Evolutionary conservation across 2,113 vertebrate genomes (phyloP), one percentile per base, ranked within the genome.

Genomic region (Eublepharis macularius): DNA sequence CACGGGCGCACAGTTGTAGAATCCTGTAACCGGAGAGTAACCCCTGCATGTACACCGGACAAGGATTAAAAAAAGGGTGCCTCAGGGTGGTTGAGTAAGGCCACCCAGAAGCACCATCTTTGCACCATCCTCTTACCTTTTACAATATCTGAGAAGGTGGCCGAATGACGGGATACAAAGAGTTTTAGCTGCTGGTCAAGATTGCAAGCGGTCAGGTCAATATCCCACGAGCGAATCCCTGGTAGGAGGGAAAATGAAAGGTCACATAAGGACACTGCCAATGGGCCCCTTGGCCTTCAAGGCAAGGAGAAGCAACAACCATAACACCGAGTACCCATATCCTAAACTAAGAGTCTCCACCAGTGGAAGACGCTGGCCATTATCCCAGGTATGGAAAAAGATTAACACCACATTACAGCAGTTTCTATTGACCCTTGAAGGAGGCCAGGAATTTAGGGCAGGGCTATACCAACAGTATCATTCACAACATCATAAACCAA

Each of bases 101-200:
- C 66, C 66, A 36, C 34, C n/a, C 66, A 36, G 14, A 69, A 76
- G 41, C 54, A 36, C 19, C 70, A 0, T 39, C 54, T 10, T 47
- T 5, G 74, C 45, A n/a, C 3, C 0, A 0, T n/a, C 4, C 19
- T 19, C 83, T 93, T 86, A 99, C 98, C 98, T 96, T 95, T 97
- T 32, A 98, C 95, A 0, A 98, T 96, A 86, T 97, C 96, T 4
- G 98, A 98, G 91, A 98, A 97, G 49, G 97, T 97, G 74, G 98
- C 98, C 0, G 98, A 98, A 91, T 99, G 98, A 16, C 98, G 95
- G 1, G 98, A 99, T 76, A 99, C 97, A 0, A 99, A 99, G 8
- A 97, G 95, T 85, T 98, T 99, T 76, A 99, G 97, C 94, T 99
- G 98, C 90, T 98, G 97, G 0, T 99, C 98, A 73, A 99, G 94